phyloP scores from a whole-genome alignment of 2,888 invertebrate genomes.

The Acronicta alni region DNA sequence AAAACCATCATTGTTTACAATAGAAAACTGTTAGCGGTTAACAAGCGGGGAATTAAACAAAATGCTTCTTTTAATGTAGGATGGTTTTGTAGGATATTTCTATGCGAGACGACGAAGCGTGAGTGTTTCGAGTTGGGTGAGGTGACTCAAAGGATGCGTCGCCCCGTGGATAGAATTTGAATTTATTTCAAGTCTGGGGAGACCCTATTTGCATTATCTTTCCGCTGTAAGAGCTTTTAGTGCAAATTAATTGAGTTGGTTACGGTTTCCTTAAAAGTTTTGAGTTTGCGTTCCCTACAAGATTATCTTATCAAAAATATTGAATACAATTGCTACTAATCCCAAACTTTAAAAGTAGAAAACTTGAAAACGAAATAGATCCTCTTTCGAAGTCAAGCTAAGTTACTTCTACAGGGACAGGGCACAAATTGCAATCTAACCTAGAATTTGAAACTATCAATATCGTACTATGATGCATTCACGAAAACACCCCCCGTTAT shows the following conservation, averaged over 20 bases:
- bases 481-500: background rate
- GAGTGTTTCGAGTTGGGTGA: constrained; percentile 53
- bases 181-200: constrained; percentile 44
- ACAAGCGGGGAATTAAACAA: constrained; percentile 10
- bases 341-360: too few species aligned
- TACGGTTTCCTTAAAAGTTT: constrained; percentile 8
- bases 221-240: constrained; percentile 30
- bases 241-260: constrained; percentile 35
- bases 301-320: too few species aligned
- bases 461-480: too few species aligned
- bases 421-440: too few species aligned
- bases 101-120: constrained; percentile 50
- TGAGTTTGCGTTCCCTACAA: too few species aligned
- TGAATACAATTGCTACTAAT: too few species aligned
- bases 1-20: constrained; percentile 28
- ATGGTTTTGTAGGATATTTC: constrained; percentile 41
- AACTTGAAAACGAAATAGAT: too few species aligned
- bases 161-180: constrained; percentile 53
- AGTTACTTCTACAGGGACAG: too few species aligned
- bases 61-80: constrained; percentile 26
- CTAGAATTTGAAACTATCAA: too few species aligned
- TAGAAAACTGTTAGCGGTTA: constrained; percentile 1
- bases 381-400: too few species aligned
- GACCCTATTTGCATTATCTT: constrained; percentile 50
- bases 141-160: constrained; percentile 59